Conservation (phyloP, 2,888 invertebrate genomes). For the Ecdyonurus torrentis region DNA sequence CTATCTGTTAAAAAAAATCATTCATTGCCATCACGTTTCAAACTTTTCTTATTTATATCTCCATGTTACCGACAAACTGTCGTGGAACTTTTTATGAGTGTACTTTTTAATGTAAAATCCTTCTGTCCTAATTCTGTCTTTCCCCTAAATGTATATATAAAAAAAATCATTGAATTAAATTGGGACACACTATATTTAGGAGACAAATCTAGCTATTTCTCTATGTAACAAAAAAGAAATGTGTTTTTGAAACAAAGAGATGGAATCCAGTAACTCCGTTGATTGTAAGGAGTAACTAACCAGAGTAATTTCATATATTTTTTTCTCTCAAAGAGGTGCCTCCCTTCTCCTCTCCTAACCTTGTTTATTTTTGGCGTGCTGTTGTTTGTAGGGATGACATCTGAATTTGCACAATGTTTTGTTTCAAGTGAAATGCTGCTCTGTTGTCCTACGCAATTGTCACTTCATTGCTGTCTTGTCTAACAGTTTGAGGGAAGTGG, state of each 20-base stretch:
- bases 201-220: not conserved
- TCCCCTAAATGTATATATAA: conserved; percentile 6
- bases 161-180: conserved; percentile 5
- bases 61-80: conserved; percentile 13
- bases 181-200: conserved; percentile 5
- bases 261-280: conserved; percentile 5
- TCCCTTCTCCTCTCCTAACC: not conserved
- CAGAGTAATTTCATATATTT: not conserved
- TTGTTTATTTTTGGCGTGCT: not conserved
- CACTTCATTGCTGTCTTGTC: too few relatives aligned
- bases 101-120: conserved; percentile 13
- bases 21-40: conserved; percentile 10
- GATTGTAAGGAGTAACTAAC: not conserved
- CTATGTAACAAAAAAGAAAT: conserved; percentile 1
- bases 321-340: not conserved
- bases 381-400: not conserved
- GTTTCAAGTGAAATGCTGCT: too few relatives aligned
- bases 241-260: conserved; percentile 4
- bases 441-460: too few relatives aligned
- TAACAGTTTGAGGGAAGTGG: too few relatives aligned
- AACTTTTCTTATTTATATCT: conserved; percentile 13
- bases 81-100: conserved; percentile 14
- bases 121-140: conserved; percentile 11
- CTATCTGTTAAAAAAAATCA: conserved; percentile 11
- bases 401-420: not conserved